Evolutionary conservation across 2,113 vertebrate species (phyloP).

Genomic region (Callorhinus ursinus): DNA sequence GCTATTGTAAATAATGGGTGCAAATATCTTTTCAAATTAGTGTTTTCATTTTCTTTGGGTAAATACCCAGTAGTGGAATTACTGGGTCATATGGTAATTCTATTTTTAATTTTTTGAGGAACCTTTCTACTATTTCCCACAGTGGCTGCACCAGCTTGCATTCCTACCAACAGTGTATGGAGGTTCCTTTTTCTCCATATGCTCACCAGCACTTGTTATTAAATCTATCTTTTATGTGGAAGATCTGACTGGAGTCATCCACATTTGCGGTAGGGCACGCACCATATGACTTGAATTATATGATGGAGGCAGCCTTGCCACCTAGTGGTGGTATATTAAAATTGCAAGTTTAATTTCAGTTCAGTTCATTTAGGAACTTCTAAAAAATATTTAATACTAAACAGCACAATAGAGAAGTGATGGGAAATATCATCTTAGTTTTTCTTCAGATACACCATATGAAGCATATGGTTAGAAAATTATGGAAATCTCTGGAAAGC

Average conservation of each 20-base stretch:
- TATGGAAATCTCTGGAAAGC: neutral
- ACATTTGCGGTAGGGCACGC: neutral
- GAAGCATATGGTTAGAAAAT: neutral
- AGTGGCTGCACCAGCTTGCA: neutral
- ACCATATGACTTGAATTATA: neutral
- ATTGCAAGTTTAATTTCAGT: conserved; percentile 37
- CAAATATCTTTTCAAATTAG: neutral
- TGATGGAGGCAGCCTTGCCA: neutral
- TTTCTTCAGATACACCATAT: neutral
- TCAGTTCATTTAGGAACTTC: neutral
- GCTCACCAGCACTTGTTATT: neutral
- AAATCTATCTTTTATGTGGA: neutral
- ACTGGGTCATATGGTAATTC: neutral
- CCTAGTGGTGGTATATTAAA: conserved; percentile 1
- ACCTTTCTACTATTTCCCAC: neutral
- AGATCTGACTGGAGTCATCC: neutral
- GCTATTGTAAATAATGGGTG: neutral
- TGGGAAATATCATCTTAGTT: neutral
- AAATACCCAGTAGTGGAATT: neutral
- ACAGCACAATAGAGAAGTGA: neutral
- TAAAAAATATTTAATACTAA: neutral
- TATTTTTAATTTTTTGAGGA: neutral
- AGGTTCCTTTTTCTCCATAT: neutral
- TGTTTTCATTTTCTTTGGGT: neutral
- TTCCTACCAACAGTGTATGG: neutral